These are phyloP conservation scores for Leptopilina myrica DNA, from an alignment of 2,888 invertebrate species.

Conservation along the genomic window DNA sequence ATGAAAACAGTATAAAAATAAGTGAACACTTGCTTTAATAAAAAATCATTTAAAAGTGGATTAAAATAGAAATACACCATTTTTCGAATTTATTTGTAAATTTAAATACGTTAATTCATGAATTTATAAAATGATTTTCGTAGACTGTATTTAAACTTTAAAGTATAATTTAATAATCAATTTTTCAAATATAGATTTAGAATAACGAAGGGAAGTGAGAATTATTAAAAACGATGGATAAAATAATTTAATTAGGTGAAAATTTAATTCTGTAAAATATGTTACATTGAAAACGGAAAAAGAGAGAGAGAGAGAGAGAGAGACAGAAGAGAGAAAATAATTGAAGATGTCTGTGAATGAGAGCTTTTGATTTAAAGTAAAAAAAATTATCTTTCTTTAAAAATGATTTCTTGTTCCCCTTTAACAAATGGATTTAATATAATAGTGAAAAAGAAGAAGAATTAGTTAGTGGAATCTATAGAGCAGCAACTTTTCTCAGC, in stretches of 20 bases:
- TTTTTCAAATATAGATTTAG: not conserved
- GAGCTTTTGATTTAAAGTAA: slow-evolving; percentile 18
- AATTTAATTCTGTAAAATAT: not conserved
- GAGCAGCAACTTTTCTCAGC: slow-evolving; percentile 28
- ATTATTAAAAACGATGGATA: not conserved
- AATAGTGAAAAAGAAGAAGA: slow-evolving; percentile 29
- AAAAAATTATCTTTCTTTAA: slow-evolving; percentile 29
- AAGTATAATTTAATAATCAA: too few relatives aligned
- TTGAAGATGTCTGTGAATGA: slow-evolving; percentile 3
- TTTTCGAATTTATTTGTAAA: too few relatives aligned
- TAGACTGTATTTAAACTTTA: too few relatives aligned
- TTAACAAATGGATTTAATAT: slow-evolving; percentile 33
- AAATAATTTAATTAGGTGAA: not conserved
- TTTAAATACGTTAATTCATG: too few relatives aligned
- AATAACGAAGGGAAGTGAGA: not conserved
- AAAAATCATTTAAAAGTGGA: too few relatives aligned
- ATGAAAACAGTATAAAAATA: too few relatives aligned
- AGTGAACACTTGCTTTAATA: too few relatives aligned
- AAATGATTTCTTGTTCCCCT: slow-evolving; percentile 27
- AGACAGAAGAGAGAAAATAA: not conserved
- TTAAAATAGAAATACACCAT: too few relatives aligned
- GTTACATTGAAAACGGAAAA: not conserved
- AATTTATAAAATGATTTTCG: too few relatives aligned
- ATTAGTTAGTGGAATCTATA: slow-evolving; percentile 21
- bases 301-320: not conserved